These are phyloP conservation scores for Oreohelix idahoensis DNA, from an alignment of 1,140 invertebrate species.

Conservation along the genomic window DNA sequence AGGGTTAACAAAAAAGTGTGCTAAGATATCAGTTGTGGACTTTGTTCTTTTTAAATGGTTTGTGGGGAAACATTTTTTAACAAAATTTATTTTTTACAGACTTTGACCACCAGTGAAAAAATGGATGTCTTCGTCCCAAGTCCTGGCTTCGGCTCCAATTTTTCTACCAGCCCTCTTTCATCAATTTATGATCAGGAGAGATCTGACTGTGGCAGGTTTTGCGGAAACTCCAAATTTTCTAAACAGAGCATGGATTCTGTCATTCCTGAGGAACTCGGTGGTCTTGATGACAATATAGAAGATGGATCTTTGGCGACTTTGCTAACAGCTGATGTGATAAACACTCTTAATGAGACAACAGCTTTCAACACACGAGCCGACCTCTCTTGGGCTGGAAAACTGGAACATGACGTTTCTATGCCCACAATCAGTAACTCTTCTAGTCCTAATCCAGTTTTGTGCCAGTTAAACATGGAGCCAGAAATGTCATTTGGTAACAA, in stretches of 20 bases:
- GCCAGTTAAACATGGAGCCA: conserved; percentile 11
- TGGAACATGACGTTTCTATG: neutral
- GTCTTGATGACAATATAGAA: conserved; percentile 33
- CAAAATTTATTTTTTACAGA: neutral
- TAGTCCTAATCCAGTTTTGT: neutral
- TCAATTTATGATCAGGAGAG: conserved; percentile 34
- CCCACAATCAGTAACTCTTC: neutral
- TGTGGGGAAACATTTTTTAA: no score
- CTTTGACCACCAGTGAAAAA: neutral
- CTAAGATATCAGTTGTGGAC: no score
- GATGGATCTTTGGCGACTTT: neutral
- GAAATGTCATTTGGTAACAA: neutral
- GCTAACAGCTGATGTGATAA: conserved; percentile 10
- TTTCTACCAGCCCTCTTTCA: conserved; percentile 4
- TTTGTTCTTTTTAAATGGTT: no score
- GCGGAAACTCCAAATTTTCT: conserved; percentile 6
- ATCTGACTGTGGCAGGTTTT: neutral
- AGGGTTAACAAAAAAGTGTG: no score
- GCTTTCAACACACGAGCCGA: neutral
- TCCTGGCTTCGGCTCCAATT: neutral
- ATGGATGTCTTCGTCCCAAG: conserved; percentile 32
- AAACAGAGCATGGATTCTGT: conserved; percentile 14
- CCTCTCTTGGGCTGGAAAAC: neutral
- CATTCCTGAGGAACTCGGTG: neutral
- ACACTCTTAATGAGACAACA: neutral